A percentile compares a stretch with the other conserved stretches of the same genome.
Conservation (phyloP, 2,797 vertebrate genomes). For the Pipistrellus pipistrellus region DNA sequence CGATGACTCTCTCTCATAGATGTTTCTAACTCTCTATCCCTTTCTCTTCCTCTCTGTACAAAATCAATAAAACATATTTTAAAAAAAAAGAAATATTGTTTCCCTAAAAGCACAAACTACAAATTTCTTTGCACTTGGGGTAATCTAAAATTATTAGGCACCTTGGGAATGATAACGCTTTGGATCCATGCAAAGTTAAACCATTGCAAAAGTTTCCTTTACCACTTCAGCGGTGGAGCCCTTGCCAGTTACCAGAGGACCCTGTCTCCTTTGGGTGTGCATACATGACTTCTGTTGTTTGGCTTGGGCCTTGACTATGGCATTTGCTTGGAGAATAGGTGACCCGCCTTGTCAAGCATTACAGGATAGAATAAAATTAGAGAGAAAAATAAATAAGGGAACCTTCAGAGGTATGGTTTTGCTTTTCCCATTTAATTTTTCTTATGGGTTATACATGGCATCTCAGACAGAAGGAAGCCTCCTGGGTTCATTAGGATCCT, state of each 20-base stretch:
- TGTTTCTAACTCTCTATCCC: too few relatives aligned
- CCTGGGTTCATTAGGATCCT: slow-evolving; percentile 77
- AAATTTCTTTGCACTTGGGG: not conserved
- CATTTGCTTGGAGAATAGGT: slow-evolving; percentile 41
- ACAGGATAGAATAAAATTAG: slow-evolving; percentile 65
- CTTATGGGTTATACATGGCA: slow-evolving; percentile 81
- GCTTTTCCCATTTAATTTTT: slow-evolving; percentile 87
- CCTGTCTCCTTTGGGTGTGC: slow-evolving; percentile 9
- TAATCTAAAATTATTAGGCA: slow-evolving; percentile 32
- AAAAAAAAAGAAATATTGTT: not conserved
- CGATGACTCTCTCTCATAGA: too few relatives aligned
- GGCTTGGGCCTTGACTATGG: not conserved
- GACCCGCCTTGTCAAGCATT: slow-evolving; percentile 58
- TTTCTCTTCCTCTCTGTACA: too few relatives aligned
- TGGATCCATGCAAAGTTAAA: not conserved
- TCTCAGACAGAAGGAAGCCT: slow-evolving; percentile 77
- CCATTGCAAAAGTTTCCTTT: not conserved
- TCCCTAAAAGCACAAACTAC: not conserved
- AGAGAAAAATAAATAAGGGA: slow-evolving; percentile 66
- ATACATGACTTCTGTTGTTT: not conserved
- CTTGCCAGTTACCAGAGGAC: not conserved
- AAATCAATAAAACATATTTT: too few relatives aligned
- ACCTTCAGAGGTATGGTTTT: slow-evolving; percentile 71
- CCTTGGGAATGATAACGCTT: not conserved
- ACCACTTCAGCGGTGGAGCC: not conserved